Evolutionary conservation across 2,888 invertebrate genomes (phyloP).

Genomic region (Blera fallax): DNA sequence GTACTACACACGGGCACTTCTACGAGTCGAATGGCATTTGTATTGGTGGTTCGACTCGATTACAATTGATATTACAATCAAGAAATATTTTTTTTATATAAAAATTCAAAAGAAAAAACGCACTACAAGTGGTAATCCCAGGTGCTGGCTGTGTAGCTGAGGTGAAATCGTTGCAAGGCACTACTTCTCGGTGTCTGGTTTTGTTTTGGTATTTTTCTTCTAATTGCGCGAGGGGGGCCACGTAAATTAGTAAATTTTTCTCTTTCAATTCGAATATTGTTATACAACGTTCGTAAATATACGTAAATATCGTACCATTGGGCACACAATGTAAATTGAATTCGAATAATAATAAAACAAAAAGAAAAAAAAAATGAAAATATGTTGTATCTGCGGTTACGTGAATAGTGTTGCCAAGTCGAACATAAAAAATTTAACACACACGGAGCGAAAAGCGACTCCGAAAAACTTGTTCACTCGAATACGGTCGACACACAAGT

Average conservation of each 20-base stretch:
- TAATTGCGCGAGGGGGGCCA: conserved; percentile 59
- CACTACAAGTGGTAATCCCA: conserved; percentile 58
- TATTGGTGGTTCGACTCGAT: conserved; percentile 61
- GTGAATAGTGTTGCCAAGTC: conserved; percentile 66
- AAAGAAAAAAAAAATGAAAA: background rate
- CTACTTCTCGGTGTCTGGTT: conserved; percentile 65
- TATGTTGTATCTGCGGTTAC: conserved; percentile 58
- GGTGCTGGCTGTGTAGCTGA: conserved; percentile 34
- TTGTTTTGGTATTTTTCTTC: conserved; percentile 59
- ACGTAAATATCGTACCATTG: conserved; percentile 25
- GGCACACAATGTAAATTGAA: conserved; percentile 42
- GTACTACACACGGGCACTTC: conserved; percentile 58
- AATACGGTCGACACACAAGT: conserved; percentile 70
- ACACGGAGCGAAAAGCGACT: conserved; percentile 48
- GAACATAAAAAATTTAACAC: conserved; percentile 33
- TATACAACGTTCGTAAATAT: conserved; percentile 45
- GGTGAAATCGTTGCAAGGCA: conserved; percentile 72
- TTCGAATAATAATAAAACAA: conserved; percentile 28
- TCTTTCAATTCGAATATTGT: conserved; percentile 18
- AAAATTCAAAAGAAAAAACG: conserved; percentile 21
- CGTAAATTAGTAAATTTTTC: conserved; percentile 43
- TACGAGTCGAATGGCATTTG: conserved; percentile 67
- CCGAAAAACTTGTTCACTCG: conserved; percentile 65
- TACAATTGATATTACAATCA: conserved; percentile 55
- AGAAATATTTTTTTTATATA: conserved; percentile 25